Percentiles rank a stretch among this genome's conserved stretches.
These are phyloP conservation scores for Lacanobia oleracea DNA, from an alignment of 2,888 invertebrate genomes.

Conservation along the genomic window DNA sequence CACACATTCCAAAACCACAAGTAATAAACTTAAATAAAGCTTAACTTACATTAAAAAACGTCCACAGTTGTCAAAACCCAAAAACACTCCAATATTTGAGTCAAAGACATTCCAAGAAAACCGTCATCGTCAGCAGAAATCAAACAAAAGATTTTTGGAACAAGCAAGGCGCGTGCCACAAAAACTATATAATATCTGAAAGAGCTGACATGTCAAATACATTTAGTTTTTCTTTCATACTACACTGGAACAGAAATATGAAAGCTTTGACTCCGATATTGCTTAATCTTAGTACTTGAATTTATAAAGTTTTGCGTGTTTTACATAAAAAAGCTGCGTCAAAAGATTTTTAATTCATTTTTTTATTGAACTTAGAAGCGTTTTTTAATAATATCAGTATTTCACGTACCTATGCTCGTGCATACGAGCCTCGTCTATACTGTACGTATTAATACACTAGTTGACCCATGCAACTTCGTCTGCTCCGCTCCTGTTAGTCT, in stretches of 20 bases:
- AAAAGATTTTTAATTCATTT: not conserved
- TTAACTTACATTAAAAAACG: too few relatives aligned
- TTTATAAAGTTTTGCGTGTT: conserved; percentile 6
- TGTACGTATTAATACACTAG: too few relatives aligned
- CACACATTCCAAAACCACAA: too few relatives aligned
- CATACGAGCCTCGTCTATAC: too few relatives aligned
- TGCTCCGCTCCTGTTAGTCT: too few relatives aligned
- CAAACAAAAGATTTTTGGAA: conserved; percentile 41
- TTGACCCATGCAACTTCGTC: too few relatives aligned
- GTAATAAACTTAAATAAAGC: too few relatives aligned
- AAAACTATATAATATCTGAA: conserved; percentile 37
- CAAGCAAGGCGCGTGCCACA: conserved; percentile 9
- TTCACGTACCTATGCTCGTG: not conserved
- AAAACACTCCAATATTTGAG: not conserved
- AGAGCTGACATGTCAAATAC: conserved; percentile 30
- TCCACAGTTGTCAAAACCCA: too few relatives aligned
- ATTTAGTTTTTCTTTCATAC: conserved; percentile 26
- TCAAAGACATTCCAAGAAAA: conserved; percentile 23
- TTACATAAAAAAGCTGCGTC: not conserved
- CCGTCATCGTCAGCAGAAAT: conserved; percentile 31
- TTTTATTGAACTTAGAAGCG: not conserved
- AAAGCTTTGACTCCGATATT: conserved; percentile 22
- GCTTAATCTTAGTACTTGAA: conserved; percentile 20
- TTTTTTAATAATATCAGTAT: conserved; percentile 5
- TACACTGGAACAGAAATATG: conserved; percentile 11